Evolutionary conservation across 2,797 vertebrate species (phyloP).

Genomic region (Lepus oiostolus): DNA sequence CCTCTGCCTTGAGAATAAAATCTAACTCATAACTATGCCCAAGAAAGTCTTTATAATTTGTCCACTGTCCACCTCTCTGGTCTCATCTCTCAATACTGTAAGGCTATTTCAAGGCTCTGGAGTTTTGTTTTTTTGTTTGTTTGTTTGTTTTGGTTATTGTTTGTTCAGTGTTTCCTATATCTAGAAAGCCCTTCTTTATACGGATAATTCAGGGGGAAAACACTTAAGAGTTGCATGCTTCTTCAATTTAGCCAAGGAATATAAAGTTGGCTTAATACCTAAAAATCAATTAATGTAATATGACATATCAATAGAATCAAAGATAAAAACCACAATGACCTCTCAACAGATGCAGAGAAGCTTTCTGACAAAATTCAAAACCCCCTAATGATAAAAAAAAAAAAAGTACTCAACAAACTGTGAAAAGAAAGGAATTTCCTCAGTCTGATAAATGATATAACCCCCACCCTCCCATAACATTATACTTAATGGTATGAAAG

Average conservation of each 20-base stretch:
- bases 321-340: not conserved
- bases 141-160: not conserved
- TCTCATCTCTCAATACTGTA: slow-evolving; percentile 15
- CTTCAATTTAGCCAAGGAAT: slow-evolving; percentile 26
- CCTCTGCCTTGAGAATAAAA: not conserved
- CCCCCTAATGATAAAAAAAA: slow-evolving; percentile 41
- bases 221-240: not conserved
- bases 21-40: not conserved
- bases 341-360: not conserved
- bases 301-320: slow-evolving; percentile 4
- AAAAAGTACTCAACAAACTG: not conserved
- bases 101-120: not conserved
- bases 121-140: not conserved
- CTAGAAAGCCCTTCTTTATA: not conserved
- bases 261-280: slow-evolving; percentile 38
- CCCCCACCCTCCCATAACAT: not conserved
- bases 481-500: not conserved
- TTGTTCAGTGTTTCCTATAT: not conserved
- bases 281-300: slow-evolving; percentile 35
- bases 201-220: not conserved
- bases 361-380: slow-evolving; percentile 30
- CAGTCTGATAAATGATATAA: not conserved
- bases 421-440: slow-evolving; percentile 4
- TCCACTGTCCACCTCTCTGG: not conserved
- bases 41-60: not conserved